Percentiles rank a stretch among this genome's conserved stretches.
phyloP scores from a whole-genome alignment of 92 coral and sea anemone species.

The Palythoa caribaeorum region DNA sequence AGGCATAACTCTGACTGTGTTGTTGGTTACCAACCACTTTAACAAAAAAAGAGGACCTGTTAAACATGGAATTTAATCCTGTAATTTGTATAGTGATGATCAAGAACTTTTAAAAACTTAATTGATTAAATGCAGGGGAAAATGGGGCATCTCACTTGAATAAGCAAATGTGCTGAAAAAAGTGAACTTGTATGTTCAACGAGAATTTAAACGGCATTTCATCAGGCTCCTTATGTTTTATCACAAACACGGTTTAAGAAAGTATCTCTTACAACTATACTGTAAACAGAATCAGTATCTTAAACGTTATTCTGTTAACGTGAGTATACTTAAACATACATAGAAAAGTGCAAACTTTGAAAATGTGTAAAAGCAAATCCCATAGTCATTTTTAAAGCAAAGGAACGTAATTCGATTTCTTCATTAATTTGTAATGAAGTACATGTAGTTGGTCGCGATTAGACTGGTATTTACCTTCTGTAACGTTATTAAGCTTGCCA shows the following conservation, averaged over 20 bases:
- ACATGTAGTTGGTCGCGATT: background rate
- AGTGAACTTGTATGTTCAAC: background rate
- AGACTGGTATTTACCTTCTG: constrained; percentile 78
- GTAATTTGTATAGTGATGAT: background rate
- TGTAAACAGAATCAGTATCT: too few relatives aligned
- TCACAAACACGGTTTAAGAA: background rate
- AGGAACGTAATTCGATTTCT: too few relatives aligned
- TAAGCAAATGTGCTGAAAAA: background rate
- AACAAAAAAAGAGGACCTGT: too few relatives aligned
- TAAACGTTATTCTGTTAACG: background rate
- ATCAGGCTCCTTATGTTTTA: background rate
- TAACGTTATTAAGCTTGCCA: constrained; percentile 84
- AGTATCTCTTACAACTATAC: too few relatives aligned
- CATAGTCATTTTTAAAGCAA: too few relatives aligned
- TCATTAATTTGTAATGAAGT: background rate
- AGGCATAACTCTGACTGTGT: too few relatives aligned
- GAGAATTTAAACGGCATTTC: background rate
- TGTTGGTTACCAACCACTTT: background rate
- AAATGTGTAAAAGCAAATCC: too few relatives aligned
- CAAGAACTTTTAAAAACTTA: background rate
- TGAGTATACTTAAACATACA: background rate
- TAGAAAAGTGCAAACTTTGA: background rate
- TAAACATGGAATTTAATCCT: too few relatives aligned
- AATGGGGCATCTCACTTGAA: background rate
- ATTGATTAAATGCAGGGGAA: background rate